phyloP scores from a whole-genome alignment of 2,113 vertebrate genomes.

The Rhegmatorhina hoffmannsi region DNA sequence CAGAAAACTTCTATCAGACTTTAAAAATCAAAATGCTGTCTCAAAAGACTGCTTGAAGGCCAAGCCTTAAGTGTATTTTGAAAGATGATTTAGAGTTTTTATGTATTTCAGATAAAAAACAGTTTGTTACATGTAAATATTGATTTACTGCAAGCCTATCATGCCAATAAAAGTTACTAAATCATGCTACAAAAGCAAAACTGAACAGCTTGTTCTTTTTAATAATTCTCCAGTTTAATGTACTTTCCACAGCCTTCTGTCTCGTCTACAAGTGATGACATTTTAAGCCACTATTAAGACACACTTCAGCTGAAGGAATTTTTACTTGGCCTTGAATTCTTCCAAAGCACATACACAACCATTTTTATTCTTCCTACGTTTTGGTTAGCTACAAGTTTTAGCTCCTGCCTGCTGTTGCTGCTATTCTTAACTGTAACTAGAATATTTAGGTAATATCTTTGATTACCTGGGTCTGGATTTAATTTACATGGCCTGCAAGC shows the following conservation, averaged over 20 bases:
- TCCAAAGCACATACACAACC: neutral
- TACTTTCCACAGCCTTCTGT: neutral
- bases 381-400: neutral
- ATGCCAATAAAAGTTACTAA: neutral
- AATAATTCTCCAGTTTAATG: neutral
- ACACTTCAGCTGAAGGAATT: neutral
- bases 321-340: neutral
- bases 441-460: neutral
- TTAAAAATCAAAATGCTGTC: neutral
- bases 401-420: neutral
- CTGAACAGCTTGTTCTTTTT: neutral
- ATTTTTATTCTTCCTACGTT: neutral
- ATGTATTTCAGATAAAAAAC: neutral
- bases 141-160: neutral
- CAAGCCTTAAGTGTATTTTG: neutral
- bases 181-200: neutral
- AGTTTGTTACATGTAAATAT: neutral
- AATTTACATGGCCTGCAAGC: neutral
- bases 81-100: neutral
- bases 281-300: neutral
- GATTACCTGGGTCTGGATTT: neutral
- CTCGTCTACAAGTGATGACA: neutral
- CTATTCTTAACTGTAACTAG: neutral
- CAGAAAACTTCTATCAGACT: neutral
- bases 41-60: neutral